Evolutionary conservation across 2,888 invertebrate species (phyloP).

Genomic region (Sesia bembeciformis): DNA sequence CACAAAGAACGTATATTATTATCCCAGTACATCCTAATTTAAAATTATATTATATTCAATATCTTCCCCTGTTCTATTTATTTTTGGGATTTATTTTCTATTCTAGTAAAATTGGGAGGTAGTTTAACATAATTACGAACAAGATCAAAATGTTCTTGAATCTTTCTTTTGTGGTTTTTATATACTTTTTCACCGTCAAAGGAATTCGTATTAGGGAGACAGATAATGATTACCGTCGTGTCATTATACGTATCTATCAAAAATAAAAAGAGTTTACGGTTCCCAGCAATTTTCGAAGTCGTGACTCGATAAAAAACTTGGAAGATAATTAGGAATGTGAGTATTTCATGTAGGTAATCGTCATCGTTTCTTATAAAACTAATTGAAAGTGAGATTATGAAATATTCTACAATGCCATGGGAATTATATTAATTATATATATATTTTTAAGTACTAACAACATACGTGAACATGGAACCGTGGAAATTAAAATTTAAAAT

Average conservation of each 20-base stretch:
- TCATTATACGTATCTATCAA: slow-evolving; percentile 21
- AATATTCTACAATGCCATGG: not conserved
- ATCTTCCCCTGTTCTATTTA: too few species aligned
- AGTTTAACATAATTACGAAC: too few species aligned
- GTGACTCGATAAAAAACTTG: slow-evolving; percentile 23
- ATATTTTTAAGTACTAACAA: too few species aligned
- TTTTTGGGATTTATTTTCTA: too few species aligned
- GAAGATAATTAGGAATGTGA: slow-evolving; percentile 17
- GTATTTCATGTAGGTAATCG: not conserved
- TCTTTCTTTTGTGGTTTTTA: too few species aligned
- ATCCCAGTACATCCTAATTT: too few species aligned
- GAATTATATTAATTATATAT: not conserved
- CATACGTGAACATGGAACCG: too few species aligned
- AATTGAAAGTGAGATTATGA: not conserved
- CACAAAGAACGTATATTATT: too few species aligned
- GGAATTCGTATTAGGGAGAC: not conserved
- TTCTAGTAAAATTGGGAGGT: too few species aligned
- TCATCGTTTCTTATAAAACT: not conserved
- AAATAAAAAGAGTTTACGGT: slow-evolving; percentile 18
- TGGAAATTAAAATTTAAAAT: too few species aligned
- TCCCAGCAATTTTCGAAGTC: slow-evolving; percentile 18
- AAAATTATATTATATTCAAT: too few species aligned
- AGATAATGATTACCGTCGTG: slow-evolving; percentile 9
- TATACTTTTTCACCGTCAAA: not conserved
- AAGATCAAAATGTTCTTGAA: too few species aligned